Evolutionary conservation across 2,797 vertebrate genomes (phyloP).

Genomic region (Bryconaethiops microstoma): DNA sequence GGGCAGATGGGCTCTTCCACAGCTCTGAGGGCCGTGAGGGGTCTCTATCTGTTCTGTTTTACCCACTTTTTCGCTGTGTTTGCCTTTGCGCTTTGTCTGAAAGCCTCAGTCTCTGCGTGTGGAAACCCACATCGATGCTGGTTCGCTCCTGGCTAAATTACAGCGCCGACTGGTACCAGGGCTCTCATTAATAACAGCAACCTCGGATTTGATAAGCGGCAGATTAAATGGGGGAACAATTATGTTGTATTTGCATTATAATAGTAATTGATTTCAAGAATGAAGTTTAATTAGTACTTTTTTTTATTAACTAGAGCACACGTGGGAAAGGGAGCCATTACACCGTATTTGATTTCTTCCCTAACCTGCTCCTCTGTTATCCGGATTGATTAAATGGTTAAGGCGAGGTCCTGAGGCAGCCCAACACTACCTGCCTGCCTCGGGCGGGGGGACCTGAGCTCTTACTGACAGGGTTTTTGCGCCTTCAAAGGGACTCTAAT

Average conservation of each 20-base stretch:
- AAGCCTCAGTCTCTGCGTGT: not conserved
- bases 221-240: slow-evolving; percentile 58
- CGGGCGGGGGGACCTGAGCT: slow-evolving; percentile 49
- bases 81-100: not conserved
- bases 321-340: slow-evolving; percentile 47
- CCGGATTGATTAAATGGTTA: slow-evolving; percentile 73
- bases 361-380: slow-evolving; percentile 64
- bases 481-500: not conserved
- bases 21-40: not conserved
- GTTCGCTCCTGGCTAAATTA: not conserved
- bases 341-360: slow-evolving; percentile 66
- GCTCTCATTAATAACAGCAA: slow-evolving; percentile 61
- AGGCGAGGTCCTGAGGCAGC: slow-evolving; percentile 59
- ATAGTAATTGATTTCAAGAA: slow-evolving; percentile 73
- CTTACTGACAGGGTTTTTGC: slow-evolving; percentile 53
- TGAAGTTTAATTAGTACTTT: slow-evolving; percentile 71
- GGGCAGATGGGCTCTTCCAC: not conserved
- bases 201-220: slow-evolving; percentile 61
- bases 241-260: slow-evolving; percentile 73
- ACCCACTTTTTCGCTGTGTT: not conserved
- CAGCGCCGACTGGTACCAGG: not conserved
- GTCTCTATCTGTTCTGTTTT: not conserved
- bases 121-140: not conserved
- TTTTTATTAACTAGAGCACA: slow-evolving; percentile 45
- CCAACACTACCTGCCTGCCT: slow-evolving; percentile 50